Base-by-base conservation (phyloP, 2,888 invertebrate species). In the Hylaea fasciaria region DNA sequence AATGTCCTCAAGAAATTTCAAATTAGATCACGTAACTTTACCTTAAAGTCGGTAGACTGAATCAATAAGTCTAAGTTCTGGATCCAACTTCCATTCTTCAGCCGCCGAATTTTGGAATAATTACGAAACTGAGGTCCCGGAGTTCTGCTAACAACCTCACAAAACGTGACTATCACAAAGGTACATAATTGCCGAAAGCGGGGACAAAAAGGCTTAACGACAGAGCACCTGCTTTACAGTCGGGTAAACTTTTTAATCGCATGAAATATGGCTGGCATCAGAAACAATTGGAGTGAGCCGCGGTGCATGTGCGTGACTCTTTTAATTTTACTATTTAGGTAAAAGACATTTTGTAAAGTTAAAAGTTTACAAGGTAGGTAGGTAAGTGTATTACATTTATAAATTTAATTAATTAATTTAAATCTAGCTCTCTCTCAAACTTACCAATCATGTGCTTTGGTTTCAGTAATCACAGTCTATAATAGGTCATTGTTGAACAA, bases 21-120 rank as follows among this genome's bases (percentile, higher is more conserved):
- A 72, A 71, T 72, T 68, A 65, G 70, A 72, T 71, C 70, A 71
- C 70, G 68, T 64, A 72, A 72, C 71, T 70, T 68, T 56, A 63
- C 58, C 60, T 62, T 64, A 67, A 67, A 70, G 65, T 66, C 65
- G 65, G 57, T 52, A 65, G 71, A 68, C 65, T 65, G 64, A 71
- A 74, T 71, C 72, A 71, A 74, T 71, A 73, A 68, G 64, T 62
- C 54, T 69, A 67, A 70, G 62, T 69, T 69, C 58, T 61, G 62
- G 46, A 60, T 58, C 58, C 56, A 56, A 66, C 52, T 69, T 65
- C 59, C 66, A 72, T 70, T 73, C 66, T 66, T 68, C 65, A 68
- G 58, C 68, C 62, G 57, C 46, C 49, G 61, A 71, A 69, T 68
- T 70, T 48, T 57, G 65, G 65, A 68, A 71, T 70, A 72, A 72